Evolutionary conservation across 2,888 invertebrate genomes (phyloP), one percentile per base, ranked within the genome.

Genomic region (Tipula lateralis): DNA sequence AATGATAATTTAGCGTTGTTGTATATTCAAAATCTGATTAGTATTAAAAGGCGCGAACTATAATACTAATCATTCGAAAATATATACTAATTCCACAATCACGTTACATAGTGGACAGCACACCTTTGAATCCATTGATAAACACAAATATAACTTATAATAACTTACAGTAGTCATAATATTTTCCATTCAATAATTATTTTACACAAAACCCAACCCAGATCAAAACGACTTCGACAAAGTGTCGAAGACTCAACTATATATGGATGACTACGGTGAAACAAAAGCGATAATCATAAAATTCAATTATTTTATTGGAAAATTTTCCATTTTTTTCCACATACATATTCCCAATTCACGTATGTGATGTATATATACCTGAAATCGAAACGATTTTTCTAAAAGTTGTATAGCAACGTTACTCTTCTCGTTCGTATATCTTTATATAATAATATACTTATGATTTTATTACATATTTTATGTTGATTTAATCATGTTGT

Each of bases 221-320:
- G 44, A 9, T 2, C 2, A 39, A 39, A 39, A 1, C 1, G 39
- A 39, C 2, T 39, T 39, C 12, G 66, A 24, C 36, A 66, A 66
- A 13, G 24, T 24, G 66, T 24, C 24, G 24, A 1, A 66, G 66
- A 66, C 24, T 24, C 66, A 24, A 12, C n/a, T n/a, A n/a, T n/a
- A 24, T 19, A 24, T 66, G 19, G 66, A 9, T 24, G 12, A 66
- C 19, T 24, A n/a, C 1, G 66, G 24, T 24, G 9, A 19, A 66
- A 66, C 66, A 66, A 66, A 66, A 66, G 66, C 66, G 24, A 66
- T 66, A 66, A 66, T 66, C 66, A 66, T 66, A 66, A 66, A 66
- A 66, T 24, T 24, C 24, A 9, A 66, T 66, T 66, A 24, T 19
- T 66, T 66, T 19, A 24, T 66, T 66, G 66, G 66, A 66, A 66